Conservation (phyloP, 2,888 invertebrate species). For the Clunio marinus region DNA sequence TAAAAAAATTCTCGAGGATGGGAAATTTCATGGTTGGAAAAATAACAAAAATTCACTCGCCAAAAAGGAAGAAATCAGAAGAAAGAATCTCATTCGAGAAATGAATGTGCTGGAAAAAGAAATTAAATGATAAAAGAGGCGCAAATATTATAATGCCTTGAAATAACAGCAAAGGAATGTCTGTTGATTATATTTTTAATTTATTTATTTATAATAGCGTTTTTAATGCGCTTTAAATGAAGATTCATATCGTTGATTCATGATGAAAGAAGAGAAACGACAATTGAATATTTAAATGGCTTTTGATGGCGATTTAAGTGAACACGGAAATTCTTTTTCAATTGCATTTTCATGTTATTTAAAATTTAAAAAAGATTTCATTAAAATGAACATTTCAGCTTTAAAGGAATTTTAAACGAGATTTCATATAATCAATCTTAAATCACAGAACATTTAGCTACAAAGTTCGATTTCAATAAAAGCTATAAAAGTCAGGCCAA, state of each 20-base stretch:
- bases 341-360: too few relatives aligned
- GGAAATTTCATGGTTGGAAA: not conserved
- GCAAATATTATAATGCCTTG: not conserved
- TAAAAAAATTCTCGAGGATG: slow-evolving; percentile 1
- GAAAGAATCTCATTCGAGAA: not conserved
- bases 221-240: too few relatives aligned
- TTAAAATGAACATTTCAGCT: too few relatives aligned
- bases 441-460: too few relatives aligned
- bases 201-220: not conserved
- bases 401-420: too few relatives aligned
- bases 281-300: not conserved
- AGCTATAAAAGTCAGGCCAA: too few relatives aligned
- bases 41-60: not conserved
- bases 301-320: not conserved
- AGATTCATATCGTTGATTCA: not conserved
- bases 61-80: not conserved
- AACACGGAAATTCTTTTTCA: too few relatives aligned
- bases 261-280: not conserved
- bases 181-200: not conserved
- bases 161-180: not conserved
- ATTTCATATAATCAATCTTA: too few relatives aligned
- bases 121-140: slow-evolving; percentile 34
- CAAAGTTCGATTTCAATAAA: too few relatives aligned
- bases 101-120: slow-evolving; percentile 17
- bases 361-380: too few relatives aligned